Evolutionary conservation across 1,140 invertebrate species (phyloP).

Genomic region (Papilio polytes): DNA sequence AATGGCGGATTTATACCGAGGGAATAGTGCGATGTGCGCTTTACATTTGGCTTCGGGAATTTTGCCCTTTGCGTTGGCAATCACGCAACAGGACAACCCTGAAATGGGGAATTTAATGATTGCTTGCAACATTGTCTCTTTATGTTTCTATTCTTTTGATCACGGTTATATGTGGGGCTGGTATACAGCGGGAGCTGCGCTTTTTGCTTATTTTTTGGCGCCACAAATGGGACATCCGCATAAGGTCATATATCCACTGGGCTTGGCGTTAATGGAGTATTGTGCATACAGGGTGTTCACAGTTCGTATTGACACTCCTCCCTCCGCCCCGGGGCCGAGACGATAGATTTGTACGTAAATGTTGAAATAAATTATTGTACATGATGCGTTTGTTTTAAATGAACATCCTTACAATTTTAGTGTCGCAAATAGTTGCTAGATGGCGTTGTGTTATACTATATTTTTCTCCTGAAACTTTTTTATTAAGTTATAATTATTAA

Average conservation of each 20-base stretch:
- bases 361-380: constrained; percentile 7
- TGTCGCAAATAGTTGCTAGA: no score
- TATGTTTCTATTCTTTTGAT: constrained; percentile 60
- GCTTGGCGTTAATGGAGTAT: constrained; percentile 65
- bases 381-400: not conserved
- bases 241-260: constrained; percentile 63
- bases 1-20: constrained; percentile 67
- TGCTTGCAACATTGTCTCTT: constrained; percentile 64
- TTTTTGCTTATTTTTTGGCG: constrained; percentile 64
- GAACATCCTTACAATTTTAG: no score
- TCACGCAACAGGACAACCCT: constrained; percentile 61
- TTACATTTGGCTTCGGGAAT: constrained; percentile 67
- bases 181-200: constrained; percentile 65
- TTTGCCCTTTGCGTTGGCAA: constrained; percentile 63
- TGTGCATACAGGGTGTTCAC: constrained; percentile 62
- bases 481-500: no score
- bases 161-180: constrained; percentile 63
- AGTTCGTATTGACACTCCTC: constrained; percentile 46
- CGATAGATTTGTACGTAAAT: constrained; percentile 17
- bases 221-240: constrained; percentile 44
- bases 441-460: no score
- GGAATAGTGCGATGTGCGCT: constrained; percentile 51
- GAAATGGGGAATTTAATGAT: constrained; percentile 64
- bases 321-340: not conserved
- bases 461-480: no score